Base-by-base conservation (phyloP, 2,797 vertebrate species). In the Rhinoraja longicauda region DNA sequence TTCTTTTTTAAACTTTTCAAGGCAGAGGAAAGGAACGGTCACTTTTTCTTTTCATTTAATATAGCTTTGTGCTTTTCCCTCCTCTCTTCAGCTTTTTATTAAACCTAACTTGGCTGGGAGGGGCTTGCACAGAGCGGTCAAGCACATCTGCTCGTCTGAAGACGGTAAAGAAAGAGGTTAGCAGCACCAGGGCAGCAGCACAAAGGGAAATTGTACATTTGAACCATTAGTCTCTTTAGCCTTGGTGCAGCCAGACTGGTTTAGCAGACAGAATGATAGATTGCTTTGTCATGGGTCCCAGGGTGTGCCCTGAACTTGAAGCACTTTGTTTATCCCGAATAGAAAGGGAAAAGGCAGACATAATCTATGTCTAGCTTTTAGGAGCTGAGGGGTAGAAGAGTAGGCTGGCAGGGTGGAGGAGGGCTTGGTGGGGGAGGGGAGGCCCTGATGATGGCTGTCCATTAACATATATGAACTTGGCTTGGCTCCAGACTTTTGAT, bases 391-490 rank as follows among this genome's bases (percentile, higher is more conserved):
- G 96, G 96, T 96, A 95, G 95, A 94, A 95, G 95, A 95, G 95
- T 95, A 95, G 96, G 95, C 95, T 94, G 93, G 93, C 93, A 93
- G 94, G 93, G 84, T 88, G 75, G 57, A 78, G 79, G 93, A 67
- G 88, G 93, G 93, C 93, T 93, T 45, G 93, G 94, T 93, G 94
- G 91, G 93, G 93, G 93, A 92, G 94, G 94, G 93, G 91, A 94
- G 94, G 95, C 95, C 95, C 95, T 96, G 96, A 96, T 94, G 95
- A 94, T 95, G 96, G 96, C 97, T 97, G 97, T 98, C 98, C 98
- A 98, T 98, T 99, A 99, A 98, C 97, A 98, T 97, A 98, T 98
- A 98, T 98, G 98, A 99, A 98, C 98, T 98, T 99, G 98, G 98
- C 98, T 53, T 82, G 95, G 95, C 95, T 97, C 98, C 98, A 99